Evolutionary conservation across 2,888 invertebrate species (phyloP).

Genomic region (Lycocerus yunnanus): DNA sequence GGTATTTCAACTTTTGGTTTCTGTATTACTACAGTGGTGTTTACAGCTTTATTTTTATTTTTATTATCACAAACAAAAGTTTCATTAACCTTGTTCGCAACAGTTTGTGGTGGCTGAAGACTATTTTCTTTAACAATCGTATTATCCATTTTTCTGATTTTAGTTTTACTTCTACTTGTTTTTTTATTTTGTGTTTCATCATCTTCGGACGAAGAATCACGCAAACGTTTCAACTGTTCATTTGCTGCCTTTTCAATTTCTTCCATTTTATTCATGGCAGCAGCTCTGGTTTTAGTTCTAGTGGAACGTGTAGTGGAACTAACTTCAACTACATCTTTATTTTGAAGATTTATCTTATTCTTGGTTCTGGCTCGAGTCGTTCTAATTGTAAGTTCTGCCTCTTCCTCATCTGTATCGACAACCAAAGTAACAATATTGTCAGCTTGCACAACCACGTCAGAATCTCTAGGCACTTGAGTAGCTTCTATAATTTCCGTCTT

Average conservation of each 20-base stretch:
- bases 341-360: slow-evolving; percentile 13
- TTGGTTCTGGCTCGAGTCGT: slow-evolving; percentile 12
- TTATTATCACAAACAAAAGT: slow-evolving; percentile 22
- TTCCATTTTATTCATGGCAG: neutral
- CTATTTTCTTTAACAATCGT: neutral
- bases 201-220: slow-evolving; percentile 10
- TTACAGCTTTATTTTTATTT: neutral
- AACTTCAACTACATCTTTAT: neutral
- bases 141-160: slow-evolving; percentile 12
- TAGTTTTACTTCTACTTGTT: neutral
- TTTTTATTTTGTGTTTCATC: slow-evolving; percentile 4
- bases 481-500: neutral
- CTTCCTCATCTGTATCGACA: slow-evolving; percentile 37
- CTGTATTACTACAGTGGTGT: slow-evolving; percentile 2
- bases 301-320: slow-evolving; percentile 18
- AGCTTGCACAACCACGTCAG: slow-evolving; percentile 43
- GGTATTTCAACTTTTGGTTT: slow-evolving; percentile 17
- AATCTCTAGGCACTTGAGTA: slow-evolving; percentile 21
- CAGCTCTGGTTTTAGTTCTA: slow-evolving; percentile 29
- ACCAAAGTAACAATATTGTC: slow-evolving; percentile 36
- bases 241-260: neutral
- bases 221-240: neutral
- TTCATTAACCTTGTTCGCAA: slow-evolving; percentile 23
- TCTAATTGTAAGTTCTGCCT: slow-evolving; percentile 19
- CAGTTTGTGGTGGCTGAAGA: neutral